These are phyloP conservation scores for Orthonyx spaldingii DNA, from an alignment of 2,113 vertebrate species.

Conservation along the genomic window DNA sequence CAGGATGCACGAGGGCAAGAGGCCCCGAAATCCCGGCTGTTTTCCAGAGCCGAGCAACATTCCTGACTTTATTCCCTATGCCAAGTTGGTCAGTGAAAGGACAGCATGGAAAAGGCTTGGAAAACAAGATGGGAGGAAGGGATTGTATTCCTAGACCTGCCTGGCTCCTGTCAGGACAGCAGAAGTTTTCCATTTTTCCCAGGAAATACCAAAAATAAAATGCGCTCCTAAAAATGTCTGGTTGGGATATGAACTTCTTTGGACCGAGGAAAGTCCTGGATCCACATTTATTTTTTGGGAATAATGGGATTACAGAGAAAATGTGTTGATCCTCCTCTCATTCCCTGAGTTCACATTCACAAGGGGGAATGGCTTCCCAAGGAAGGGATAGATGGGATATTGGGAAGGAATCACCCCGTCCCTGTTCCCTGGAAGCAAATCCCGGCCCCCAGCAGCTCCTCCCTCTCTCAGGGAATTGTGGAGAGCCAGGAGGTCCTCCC, in stretches of 20 bases:
- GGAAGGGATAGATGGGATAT: neutral
- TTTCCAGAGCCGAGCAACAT: neutral
- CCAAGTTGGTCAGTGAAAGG: neutral
- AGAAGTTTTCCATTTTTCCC: neutral
- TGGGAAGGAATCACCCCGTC: neutral
- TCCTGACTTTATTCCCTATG: neutral
- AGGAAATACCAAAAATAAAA: neutral
- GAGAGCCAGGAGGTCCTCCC: neutral
- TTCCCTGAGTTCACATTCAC: fast-evolving
- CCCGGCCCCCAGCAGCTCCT: neutral
- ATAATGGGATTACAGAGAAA: no score
- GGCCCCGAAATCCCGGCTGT: neutral
- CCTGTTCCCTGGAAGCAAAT: neutral
- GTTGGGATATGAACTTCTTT: no score
- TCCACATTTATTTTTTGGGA: fast-evolving
- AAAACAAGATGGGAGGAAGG: neutral
- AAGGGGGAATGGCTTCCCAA: neutral
- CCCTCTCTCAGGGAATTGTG: neutral
- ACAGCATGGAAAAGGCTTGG: neutral
- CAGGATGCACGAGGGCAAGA: neutral
- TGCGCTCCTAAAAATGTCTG: neutral
- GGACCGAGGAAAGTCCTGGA: neutral
- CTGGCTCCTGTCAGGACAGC: neutral
- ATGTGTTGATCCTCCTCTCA: neutral
- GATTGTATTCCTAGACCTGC: neutral